These are phyloP conservation scores for Hydriomena furcata DNA, from an alignment of 2,888 invertebrate genomes.

Conservation along the genomic window DNA sequence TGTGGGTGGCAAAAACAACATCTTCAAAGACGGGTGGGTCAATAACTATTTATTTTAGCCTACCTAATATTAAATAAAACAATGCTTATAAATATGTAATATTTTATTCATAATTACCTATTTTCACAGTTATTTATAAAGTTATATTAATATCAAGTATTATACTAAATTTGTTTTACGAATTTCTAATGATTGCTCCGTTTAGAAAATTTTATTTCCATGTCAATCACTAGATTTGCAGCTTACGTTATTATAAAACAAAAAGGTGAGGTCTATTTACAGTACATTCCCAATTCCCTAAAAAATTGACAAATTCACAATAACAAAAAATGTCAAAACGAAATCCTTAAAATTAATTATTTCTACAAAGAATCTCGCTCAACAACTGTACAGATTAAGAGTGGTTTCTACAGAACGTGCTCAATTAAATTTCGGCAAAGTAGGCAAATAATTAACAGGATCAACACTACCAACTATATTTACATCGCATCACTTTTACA, in stretches of 20 bases:
- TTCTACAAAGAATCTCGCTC: conserved; percentile 78
- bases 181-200: conserved; percentile 81
- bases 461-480: conserved; percentile 63
- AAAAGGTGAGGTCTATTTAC: conserved; percentile 83
- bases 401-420: conserved; percentile 79
- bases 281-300: conserved; percentile 88
- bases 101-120: conserved; percentile 84
- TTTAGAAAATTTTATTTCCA: conserved; percentile 83
- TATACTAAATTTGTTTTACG: conserved; percentile 82
- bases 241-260: conserved; percentile 77
- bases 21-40: too few relatives aligned
- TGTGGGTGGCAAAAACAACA: too few relatives aligned
- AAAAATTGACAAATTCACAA: conserved; percentile 88
- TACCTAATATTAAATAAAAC: conserved; percentile 55
- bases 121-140: conserved; percentile 85
- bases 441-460: conserved; percentile 69
- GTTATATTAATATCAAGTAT: conserved; percentile 85
- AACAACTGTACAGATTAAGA: conserved; percentile 82
- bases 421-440: conserved; percentile 66
- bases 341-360: conserved; percentile 76
- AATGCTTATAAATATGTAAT: conserved; percentile 78
- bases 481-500: conserved; percentile 74
- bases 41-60: too few relatives aligned
- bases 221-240: conserved; percentile 77
- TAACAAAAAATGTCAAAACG: conserved; percentile 82